Evolutionary conservation across 2,888 invertebrate species (phyloP).

Genomic region (Galeopsomyia nigrocyanea): DNA sequence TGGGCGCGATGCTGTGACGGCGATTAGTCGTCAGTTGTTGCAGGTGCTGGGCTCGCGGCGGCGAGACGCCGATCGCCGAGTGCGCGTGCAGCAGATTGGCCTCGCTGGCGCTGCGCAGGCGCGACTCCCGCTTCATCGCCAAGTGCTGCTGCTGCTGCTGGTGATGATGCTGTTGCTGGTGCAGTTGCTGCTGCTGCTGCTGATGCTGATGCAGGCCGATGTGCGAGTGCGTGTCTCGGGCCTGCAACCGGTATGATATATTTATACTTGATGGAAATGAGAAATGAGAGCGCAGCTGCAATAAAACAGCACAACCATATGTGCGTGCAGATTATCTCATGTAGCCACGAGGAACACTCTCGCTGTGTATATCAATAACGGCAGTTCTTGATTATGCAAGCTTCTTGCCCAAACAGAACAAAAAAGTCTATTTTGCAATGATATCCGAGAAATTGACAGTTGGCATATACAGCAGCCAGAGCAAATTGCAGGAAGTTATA

Average conservation of each 20-base stretch:
- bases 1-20: slow-evolving; percentile 66
- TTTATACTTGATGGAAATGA: too few species aligned
- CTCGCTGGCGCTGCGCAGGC: slow-evolving; percentile 80
- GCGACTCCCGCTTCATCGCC: slow-evolving; percentile 48
- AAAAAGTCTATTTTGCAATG: too few species aligned
- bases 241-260: background rate
- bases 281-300: too few species aligned
- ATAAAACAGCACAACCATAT: too few species aligned
- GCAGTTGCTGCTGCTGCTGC: slow-evolving; percentile 18
- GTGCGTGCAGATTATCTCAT: too few species aligned
- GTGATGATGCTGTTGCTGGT: background rate
- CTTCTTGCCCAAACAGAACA: too few species aligned
- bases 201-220: slow-evolving; percentile 33
- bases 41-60: slow-evolving; percentile 1
- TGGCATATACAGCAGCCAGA: too few species aligned
- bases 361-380: too few species aligned
- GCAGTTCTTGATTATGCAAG: too few species aligned
- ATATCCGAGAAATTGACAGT: too few species aligned
- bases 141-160: slow-evolving; percentile 22
- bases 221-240: slow-evolving; percentile 45
- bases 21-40: slow-evolving; percentile 50
- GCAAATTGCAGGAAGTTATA: slow-evolving; percentile 27
- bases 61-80: slow-evolving; percentile 16
- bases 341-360: too few species aligned
- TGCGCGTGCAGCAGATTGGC: slow-evolving; percentile 79